Evolutionary conservation across 1,140 invertebrate genomes (phyloP).

Genomic region (Leucophenga varia): DNA sequence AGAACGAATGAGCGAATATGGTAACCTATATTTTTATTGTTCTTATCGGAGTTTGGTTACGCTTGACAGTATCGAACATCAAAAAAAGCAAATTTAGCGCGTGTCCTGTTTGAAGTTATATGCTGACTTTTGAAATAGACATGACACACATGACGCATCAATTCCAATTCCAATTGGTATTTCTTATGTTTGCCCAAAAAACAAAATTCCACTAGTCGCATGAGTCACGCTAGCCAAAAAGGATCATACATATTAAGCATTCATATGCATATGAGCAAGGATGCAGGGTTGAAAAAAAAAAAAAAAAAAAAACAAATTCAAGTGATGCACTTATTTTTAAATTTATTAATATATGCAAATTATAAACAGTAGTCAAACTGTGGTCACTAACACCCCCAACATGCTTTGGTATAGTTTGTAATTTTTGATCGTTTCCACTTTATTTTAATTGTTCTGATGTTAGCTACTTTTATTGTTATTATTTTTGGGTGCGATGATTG

Average conservation of each 20-base stretch:
- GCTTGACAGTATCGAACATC: slow-evolving; percentile 50
- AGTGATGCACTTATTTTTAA: no score
- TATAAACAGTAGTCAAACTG: slow-evolving; percentile 24
- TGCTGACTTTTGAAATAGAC: slow-evolving; percentile 28
- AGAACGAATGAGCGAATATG: no score
- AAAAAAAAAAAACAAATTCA: no score
- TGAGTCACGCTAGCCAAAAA: slow-evolving; percentile 51
- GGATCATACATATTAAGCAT: no score
- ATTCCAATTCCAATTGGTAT: slow-evolving; percentile 40
- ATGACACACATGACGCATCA: slow-evolving; percentile 29
- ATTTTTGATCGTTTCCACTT: slow-evolving; percentile 54
- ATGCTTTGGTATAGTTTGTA: slow-evolving; percentile 23
- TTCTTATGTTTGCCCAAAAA: slow-evolving; percentile 7
- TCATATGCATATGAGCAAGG: no score
- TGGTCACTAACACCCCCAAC: slow-evolving; percentile 26
- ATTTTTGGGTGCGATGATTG: no score
- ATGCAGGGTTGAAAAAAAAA: no score
- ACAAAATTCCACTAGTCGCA: slow-evolving; percentile 13
- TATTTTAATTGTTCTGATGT: slow-evolving; percentile 54
- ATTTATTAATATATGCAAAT: slow-evolving; percentile 53
- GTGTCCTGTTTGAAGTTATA: slow-evolving; percentile 16
- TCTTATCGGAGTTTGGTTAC: slow-evolving; percentile 55
- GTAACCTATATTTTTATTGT: slow-evolving; percentile 50
- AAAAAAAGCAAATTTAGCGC: slow-evolving; percentile 24
- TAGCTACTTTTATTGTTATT: no score